Evolutionary conservation across 2,113 vertebrate species (phyloP).

Genomic region (Vidua macroura): DNA sequence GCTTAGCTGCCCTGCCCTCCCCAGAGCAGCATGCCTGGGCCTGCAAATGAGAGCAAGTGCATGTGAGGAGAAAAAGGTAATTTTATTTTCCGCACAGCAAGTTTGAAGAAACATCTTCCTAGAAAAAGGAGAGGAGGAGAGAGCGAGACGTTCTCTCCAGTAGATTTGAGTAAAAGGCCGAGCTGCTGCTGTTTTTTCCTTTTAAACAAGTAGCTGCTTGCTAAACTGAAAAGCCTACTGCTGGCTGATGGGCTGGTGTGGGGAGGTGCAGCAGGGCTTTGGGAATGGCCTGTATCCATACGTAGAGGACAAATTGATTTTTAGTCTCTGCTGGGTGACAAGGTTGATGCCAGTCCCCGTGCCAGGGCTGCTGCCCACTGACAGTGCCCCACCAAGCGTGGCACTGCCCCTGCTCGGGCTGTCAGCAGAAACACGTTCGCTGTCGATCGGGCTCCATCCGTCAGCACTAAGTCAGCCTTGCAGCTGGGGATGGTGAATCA

Average conservation of each 20-base stretch:
- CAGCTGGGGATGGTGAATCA: background rate
- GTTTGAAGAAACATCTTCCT: background rate
- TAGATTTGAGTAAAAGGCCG: background rate
- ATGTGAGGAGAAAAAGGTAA: background rate
- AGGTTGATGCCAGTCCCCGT: background rate
- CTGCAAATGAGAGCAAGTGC: background rate
- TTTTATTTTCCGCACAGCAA: background rate
- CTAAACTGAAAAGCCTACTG: background rate
- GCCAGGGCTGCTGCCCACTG: background rate
- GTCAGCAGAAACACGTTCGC: accelerated
- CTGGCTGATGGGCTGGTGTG: background rate
- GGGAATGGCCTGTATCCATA: background rate
- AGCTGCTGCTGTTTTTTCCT: background rate
- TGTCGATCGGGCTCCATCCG: accelerated
- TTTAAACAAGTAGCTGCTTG: background rate
- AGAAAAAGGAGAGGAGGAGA: background rate
- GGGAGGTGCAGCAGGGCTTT: background rate
- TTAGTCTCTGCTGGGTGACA: background rate
- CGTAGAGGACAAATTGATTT: background rate
- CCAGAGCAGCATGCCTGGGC: background rate
- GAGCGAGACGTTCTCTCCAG: background rate
- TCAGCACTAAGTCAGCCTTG: background rate
- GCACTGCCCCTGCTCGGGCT: background rate
- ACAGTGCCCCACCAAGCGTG: accelerated
- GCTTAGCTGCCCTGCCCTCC: background rate